A percentile compares a stretch with the other conserved stretches of the same genome.
Conservation (phyloP, 2,113 vertebrate species). For the Riparia riparia region DNA sequence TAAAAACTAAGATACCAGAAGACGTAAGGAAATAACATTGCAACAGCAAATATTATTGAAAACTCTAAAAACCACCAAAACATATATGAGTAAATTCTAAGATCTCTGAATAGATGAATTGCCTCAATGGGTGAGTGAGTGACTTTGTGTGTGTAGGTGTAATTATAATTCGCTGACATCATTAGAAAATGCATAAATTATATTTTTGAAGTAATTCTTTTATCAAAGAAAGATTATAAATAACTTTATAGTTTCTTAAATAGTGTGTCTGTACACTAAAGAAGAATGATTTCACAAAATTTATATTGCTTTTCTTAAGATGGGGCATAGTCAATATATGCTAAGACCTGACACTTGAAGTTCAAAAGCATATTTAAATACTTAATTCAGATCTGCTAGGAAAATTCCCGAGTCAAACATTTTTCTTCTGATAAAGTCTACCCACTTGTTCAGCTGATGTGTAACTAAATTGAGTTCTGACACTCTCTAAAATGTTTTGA, state of each 20-base stretch:
- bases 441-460: neutral
- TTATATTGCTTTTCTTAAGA: neutral
- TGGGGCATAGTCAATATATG: neutral
- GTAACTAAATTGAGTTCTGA: neutral
- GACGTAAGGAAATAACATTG: neutral
- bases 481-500: neutral
- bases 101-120: neutral
- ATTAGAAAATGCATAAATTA: neutral
- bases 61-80: rapidly evolving
- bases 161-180: neutral
- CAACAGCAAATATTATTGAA: neutral
- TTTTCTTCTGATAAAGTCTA: neutral
- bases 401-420: neutral
- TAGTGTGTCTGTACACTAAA: neutral
- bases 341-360: neutral
- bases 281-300: neutral
- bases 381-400: neutral
- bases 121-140: neutral
- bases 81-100: neutral
- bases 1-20: neutral
- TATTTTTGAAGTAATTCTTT: neutral
- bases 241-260: neutral
- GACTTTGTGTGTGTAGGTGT: neutral
- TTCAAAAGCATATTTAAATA: neutral
- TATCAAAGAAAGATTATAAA: neutral